A percentile compares a stretch with the other conserved stretches of the same genome.
phyloP scores from a whole-genome alignment of 2,888 invertebrate species.

The Perdita meconis region DNA sequence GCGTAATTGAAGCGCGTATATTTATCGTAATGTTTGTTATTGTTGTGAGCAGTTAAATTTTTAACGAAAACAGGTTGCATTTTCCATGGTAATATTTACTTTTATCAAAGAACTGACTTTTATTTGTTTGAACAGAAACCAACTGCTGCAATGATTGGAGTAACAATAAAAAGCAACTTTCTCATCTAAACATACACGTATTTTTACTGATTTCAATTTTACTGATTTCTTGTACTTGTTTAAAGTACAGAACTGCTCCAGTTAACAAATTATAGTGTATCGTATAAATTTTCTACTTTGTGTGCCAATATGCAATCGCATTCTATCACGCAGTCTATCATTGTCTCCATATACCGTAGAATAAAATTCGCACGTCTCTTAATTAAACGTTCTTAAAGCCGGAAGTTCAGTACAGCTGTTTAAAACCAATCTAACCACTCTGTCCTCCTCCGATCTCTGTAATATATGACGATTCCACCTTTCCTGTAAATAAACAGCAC shows the following conservation, averaged over 20 bases:
- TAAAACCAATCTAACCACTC: not conserved
- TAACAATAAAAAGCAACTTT: too few relatives aligned
- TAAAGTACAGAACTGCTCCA: too few relatives aligned
- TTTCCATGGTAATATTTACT: not conserved
- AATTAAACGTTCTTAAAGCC: too few relatives aligned
- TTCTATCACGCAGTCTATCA: not conserved
- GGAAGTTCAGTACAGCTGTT: too few relatives aligned
- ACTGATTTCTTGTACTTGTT: too few relatives aligned
- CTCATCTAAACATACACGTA: too few relatives aligned
- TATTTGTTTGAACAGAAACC: too few relatives aligned
- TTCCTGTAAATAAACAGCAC: slow-evolving; percentile 1
- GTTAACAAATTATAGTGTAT: too few relatives aligned
- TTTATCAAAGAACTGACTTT: not conserved
- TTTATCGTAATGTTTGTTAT: not conserved
- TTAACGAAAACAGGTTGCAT: not conserved
- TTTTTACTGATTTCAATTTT: too few relatives aligned
- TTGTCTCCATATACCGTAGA: not conserved
- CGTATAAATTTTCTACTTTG: too few relatives aligned
- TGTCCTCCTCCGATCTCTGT: not conserved
- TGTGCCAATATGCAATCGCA: not conserved
- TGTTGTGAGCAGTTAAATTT: not conserved
- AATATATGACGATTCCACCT: not conserved
- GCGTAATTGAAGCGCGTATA: not conserved
- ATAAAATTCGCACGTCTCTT: not conserved
- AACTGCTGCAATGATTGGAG: too few relatives aligned